These are phyloP conservation scores for Lingula anatina DNA, from an alignment of 2,888 invertebrate genomes.

Conservation along the genomic window DNA sequence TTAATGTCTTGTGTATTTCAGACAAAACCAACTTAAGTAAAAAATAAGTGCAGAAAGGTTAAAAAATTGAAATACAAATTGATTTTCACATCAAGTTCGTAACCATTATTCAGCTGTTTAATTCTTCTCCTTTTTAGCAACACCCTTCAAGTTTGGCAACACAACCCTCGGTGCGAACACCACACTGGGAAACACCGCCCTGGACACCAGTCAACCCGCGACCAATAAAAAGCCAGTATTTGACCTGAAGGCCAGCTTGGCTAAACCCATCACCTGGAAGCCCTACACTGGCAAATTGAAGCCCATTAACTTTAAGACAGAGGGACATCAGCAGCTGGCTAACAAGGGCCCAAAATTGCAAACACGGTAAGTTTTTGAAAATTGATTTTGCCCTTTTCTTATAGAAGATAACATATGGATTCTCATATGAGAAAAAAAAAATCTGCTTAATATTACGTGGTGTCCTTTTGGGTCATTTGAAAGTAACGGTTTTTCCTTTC, in stretches of 20 bases:
- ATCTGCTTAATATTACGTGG: too few species aligned
- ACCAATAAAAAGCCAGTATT: constrained; percentile 26
- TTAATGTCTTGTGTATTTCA: too few species aligned
- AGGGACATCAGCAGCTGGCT: neutral
- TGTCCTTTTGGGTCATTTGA: too few species aligned
- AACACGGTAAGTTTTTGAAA: too few species aligned
- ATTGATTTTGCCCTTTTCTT: too few species aligned
- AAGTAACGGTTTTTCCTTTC: too few species aligned
- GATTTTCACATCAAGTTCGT: neutral
- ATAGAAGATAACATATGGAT: too few species aligned
- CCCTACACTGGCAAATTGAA: constrained; percentile 41
- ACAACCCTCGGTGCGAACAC: too few species aligned
- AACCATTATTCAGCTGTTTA: neutral
- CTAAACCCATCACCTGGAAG: constrained; percentile 40
- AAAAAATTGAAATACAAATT: neutral
- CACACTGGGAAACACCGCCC: constrained; percentile 8
- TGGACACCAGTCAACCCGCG: constrained; percentile 10
- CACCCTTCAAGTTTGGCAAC: neutral
- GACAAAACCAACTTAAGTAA: too few species aligned
- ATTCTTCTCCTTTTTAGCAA: neutral
- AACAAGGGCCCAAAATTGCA: too few species aligned
- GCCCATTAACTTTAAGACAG: constrained; percentile 14
- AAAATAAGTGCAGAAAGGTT: neutral
- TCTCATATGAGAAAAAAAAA: too few species aligned
- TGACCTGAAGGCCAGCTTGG: constrained; percentile 40